These are phyloP conservation scores for Philopedon plagiatum DNA, from an alignment of 2,888 invertebrate species.

Conservation along the genomic window DNA sequence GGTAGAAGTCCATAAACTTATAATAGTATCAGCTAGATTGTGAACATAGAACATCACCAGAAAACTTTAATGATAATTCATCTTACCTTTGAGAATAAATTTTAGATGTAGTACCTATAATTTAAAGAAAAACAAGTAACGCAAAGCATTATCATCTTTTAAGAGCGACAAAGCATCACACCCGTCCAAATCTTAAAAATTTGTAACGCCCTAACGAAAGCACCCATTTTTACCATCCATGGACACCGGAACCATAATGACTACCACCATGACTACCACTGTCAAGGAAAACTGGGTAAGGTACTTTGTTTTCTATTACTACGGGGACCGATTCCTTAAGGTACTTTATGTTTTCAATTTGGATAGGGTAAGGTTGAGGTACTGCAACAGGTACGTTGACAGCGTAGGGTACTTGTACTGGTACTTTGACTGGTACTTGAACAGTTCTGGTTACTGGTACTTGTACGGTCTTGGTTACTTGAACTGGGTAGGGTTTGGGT, in stretches of 20 bases:
- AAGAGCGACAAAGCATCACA: no score
- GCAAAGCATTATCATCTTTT: no score
- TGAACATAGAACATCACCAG: no score
- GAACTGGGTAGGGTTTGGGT: conserved; percentile 74
- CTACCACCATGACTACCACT: conserved; percentile 28
- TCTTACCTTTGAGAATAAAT: no score
- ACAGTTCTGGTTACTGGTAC: conserved; percentile 72
- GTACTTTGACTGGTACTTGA: conserved; percentile 65
- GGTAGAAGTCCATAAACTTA: no score
- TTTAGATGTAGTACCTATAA: no score
- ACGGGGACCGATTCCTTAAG: conserved; percentile 48
- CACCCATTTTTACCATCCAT: conserved; percentile 39
- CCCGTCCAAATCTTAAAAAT: not conserved
- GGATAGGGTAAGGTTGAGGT: conserved; percentile 63
- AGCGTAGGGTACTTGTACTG: conserved; percentile 60
- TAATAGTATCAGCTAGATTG: no score
- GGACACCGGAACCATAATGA: conserved; percentile 27
- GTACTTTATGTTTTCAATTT: conserved; percentile 65
- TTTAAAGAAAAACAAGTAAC: no score
- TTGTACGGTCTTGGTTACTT: conserved; percentile 70
- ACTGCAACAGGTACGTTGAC: conserved; percentile 62
- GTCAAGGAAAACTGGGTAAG: conserved; percentile 45
- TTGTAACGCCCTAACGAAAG: not conserved
- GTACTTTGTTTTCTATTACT: conserved; percentile 43
- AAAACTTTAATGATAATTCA: no score